These are phyloP conservation scores for Megamerina dolium DNA, from an alignment of 2,888 invertebrate species.

Conservation along the genomic window DNA sequence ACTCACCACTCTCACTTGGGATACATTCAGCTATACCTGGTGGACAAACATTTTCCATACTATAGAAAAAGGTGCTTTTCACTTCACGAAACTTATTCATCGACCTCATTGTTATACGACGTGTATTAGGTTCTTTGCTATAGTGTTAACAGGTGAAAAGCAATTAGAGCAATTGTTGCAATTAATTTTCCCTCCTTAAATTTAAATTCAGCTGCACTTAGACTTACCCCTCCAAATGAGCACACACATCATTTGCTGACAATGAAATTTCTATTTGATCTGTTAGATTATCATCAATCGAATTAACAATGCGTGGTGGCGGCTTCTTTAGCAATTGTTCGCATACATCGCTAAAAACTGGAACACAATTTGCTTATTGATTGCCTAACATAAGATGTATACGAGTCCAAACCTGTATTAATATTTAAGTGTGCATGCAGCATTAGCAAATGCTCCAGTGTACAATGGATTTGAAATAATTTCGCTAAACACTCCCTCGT, in stretches of 20 bases:
- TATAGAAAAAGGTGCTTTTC: constrained; percentile 40
- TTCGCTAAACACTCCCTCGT: constrained; percentile 35
- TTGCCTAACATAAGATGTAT: neutral
- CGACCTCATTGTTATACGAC: constrained; percentile 40
- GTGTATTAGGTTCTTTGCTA: constrained; percentile 41
- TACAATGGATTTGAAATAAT: constrained; percentile 43
- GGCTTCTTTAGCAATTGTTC: constrained; percentile 28
- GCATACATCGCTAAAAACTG: constrained; percentile 40
- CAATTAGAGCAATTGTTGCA: neutral
- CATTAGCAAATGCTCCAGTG: constrained; percentile 44
- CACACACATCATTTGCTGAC: constrained; percentile 35
- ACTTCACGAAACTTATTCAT: constrained; percentile 36
- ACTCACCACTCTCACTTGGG: constrained; percentile 34
- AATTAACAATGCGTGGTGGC: constrained; percentile 26
- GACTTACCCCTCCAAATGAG: constrained; percentile 35
- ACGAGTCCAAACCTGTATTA: constrained; percentile 30
- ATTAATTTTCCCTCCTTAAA: neutral
- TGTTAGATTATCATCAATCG: constrained; percentile 32
- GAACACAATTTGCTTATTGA: neutral
- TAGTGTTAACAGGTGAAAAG: constrained; percentile 4
- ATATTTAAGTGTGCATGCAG: constrained; percentile 45
- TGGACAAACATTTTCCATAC: constrained; percentile 44
- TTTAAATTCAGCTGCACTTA: neutral
- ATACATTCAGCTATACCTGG: constrained; percentile 34
- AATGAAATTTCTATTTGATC: constrained; percentile 42